Base-by-base conservation (phyloP, 1,140 invertebrate genomes). In the Bathynomus jamesi region DNA sequence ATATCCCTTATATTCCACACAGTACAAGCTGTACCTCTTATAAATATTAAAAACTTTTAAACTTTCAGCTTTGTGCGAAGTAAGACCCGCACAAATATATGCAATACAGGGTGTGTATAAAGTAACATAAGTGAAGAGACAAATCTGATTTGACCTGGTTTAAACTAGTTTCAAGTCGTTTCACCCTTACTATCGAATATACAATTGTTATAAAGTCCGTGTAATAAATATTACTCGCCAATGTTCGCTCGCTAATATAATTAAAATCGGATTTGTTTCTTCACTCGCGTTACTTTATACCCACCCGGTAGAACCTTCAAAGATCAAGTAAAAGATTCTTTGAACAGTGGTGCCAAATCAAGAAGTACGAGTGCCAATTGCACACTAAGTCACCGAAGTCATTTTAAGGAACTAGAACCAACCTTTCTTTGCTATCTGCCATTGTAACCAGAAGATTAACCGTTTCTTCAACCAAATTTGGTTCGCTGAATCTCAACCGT, bases 401-500 rank as follows among this genome's bases (percentile, higher is more conserved):
- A 53, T 53, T 21, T 11, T 13, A 53, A 53, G 11, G 11, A 21
- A 21, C 46, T 21, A 61, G 67, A 63, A 78, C 82, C 79, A 83
- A 89, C 87, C 87, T 88, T 73, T 85, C 82, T 76, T 80, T 83
- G 21, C 83, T 82, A 70, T 87, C 83, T 21, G 88, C 85, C 27
- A 90, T 80, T 3, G 85, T 79, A 11, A 85, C 80, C 4, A 90
- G 81, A 7, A 89, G 80, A 64, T 85, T 77, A 64, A 89, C 82
- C 24, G 87, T 87, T 74, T 89, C 87, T 30, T 84, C 82, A 21
- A 88, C 82, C 28, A 90, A 78, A 0, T 79, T 77, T 1, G 84
- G 81, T 78, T 91, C 89, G 13, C 84, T 82, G 67, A 80, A 84
- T 80, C 87, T 89, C 0, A 82, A 78, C 40, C 83, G 82, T 0